Evolutionary conservation across 23 tunicate species (phyloP), one percentile per base, ranked within the genome.

Genomic region (Diplosoma virens): DNA sequence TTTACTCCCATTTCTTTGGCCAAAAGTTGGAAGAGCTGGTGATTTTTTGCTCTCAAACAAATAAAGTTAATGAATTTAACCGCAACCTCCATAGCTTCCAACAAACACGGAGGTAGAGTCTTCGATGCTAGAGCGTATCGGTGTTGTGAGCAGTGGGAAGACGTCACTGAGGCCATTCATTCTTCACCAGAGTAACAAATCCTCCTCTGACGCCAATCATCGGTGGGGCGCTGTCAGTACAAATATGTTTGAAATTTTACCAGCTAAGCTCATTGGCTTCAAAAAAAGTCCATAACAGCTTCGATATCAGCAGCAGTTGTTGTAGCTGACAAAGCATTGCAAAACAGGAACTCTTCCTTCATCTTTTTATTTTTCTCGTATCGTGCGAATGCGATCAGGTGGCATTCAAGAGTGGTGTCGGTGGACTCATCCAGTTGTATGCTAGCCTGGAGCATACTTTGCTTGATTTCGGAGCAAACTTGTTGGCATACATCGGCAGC

Each of bases 121-220:
- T 69, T 69, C 23, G 21, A 36, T 11, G 76, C 76, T 9, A 69
- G 64, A 69, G 76, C 76, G 64, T 36, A 69, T 37, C 76, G 54
- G 55, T 69, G 76, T 69, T 35, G 26, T 11, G 76, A 69, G 21
- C 65, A 69, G 76, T 69, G 76, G n/a, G 64, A 69, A 14, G 76
- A 36, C 3, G 76, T 69, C 26, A 69, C 76, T 69, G 76, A 37
- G 76, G 64, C 76, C 76, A 69, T 69, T 69, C 76, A 5, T 69
- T 69, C 25, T 69, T 69, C 55, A 69, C 76, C 35, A 69, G 24
- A 3, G 76, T 37, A 36, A 37, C 76, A 69, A 69, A 69, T 34
- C 76, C 76, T 69, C 25, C 76, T 37, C 25, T 69, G 76, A 69
- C 63, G 55, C 63, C 76, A 69, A 69, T 14, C 54, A 69, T 69